These are phyloP conservation scores for Mesochorus sp. DNA, from an alignment of 2,888 invertebrate species.

Conservation along the genomic window DNA sequence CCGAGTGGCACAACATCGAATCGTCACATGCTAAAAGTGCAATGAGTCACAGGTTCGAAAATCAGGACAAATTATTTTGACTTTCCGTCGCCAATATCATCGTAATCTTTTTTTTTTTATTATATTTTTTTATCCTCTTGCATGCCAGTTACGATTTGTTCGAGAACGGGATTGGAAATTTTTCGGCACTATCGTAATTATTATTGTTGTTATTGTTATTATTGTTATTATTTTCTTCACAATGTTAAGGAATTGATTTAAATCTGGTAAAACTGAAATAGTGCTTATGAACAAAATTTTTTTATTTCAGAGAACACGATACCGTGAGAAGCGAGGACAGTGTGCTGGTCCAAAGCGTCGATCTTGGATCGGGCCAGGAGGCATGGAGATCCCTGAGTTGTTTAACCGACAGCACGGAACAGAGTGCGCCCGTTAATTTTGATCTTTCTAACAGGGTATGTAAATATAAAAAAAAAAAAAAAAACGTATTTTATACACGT, in stretches of 20 bases:
- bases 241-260: no score
- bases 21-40: slow-evolving; percentile 78
- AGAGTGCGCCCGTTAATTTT: slow-evolving; percentile 95
- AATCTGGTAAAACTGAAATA: no score
- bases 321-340: slow-evolving; percentile 82
- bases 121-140: slow-evolving; percentile 56
- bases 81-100: no score
- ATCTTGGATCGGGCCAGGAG: slow-evolving; percentile 85
- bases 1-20: slow-evolving; percentile 78
- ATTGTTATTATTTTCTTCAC: not conserved
- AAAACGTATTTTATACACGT: not conserved
- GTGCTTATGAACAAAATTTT: not conserved
- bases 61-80: slow-evolving; percentile 37
- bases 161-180: slow-evolving; percentile 63
- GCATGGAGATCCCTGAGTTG: slow-evolving; percentile 93
- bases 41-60: slow-evolving; percentile 77
- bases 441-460: slow-evolving; percentile 95
- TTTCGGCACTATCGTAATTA: slow-evolving; percentile 69
- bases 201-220: slow-evolving; percentile 44
- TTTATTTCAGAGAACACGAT: slow-evolving; percentile 74
- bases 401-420: slow-evolving; percentile 94
- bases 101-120: slow-evolving; percentile 36
- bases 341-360: slow-evolving; percentile 81
- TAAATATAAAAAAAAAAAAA: slow-evolving; percentile 47
- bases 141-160: slow-evolving; percentile 70